Evolutionary conservation across 1,140 invertebrate genomes (phyloP).

Genomic region (Lepidurus packardi): DNA sequence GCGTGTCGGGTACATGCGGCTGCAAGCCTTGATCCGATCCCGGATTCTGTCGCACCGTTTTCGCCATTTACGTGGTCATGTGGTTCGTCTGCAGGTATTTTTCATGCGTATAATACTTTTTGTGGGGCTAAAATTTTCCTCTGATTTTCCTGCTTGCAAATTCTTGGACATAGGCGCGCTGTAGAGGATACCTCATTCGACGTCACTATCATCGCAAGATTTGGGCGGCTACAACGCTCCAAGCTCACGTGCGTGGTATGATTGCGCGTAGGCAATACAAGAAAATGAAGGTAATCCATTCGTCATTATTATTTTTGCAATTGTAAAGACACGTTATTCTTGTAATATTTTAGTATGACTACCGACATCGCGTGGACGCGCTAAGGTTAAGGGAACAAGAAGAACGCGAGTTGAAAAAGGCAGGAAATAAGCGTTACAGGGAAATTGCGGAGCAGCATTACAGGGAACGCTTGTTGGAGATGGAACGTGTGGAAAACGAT

Average conservation of each 20-base stretch:
- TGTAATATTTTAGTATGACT: constrained; percentile 54
- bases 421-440: constrained; percentile 87
- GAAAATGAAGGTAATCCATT: constrained; percentile 56
- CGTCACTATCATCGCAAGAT: constrained; percentile 78
- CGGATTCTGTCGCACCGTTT: constrained; percentile 88
- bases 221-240: constrained; percentile 90
- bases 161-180: constrained; percentile 56
- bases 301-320: neutral
- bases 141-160: neutral
- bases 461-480: constrained; percentile 78
- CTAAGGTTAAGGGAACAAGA: constrained; percentile 77
- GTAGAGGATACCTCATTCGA: constrained; percentile 81
- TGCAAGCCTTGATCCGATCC: constrained; percentile 91
- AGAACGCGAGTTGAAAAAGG: constrained; percentile 80
- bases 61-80: constrained; percentile 80
- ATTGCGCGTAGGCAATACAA: constrained; percentile 78
- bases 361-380: constrained; percentile 75
- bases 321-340: constrained; percentile 3
- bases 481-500: constrained; percentile 81
- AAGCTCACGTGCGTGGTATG: constrained; percentile 79
- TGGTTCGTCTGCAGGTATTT: constrained; percentile 70
- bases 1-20: constrained; percentile 56
- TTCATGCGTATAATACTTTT: neutral
- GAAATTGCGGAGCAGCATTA: constrained; percentile 94
- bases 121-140: neutral